Percentiles rank a stretch among this genome's conserved stretches.
These are phyloP conservation scores for Carollia perspicillata DNA, from an alignment of 2,113 vertebrate genomes.

Conservation along the genomic window DNA sequence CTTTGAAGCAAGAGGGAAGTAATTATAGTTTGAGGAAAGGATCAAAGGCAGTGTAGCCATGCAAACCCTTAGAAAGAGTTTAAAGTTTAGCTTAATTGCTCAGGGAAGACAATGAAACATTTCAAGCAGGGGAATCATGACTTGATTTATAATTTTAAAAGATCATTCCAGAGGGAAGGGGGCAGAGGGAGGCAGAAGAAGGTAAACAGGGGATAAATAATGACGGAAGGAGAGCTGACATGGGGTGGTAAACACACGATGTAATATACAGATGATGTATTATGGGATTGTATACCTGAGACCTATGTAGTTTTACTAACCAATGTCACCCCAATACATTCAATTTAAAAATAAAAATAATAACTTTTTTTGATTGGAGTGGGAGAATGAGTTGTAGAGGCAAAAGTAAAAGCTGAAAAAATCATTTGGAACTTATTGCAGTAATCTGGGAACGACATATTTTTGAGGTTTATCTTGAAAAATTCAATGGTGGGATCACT, in stretches of 20 bases:
- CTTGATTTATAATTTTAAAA: not conserved
- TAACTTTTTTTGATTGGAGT: not conserved
- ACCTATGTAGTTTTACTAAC: too few species aligned
- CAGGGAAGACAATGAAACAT: not conserved
- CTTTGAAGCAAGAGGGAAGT: not conserved
- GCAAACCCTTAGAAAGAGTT: not conserved
- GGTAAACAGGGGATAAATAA: too few species aligned
- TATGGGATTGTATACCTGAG: too few species aligned
- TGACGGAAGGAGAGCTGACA: too few species aligned
- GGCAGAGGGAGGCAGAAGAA: too few species aligned
- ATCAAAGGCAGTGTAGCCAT: not conserved
- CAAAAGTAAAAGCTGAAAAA: not conserved
- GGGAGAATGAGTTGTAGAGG: not conserved
- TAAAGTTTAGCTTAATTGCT: not conserved
- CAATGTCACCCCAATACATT: too few species aligned
- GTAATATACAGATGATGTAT: too few species aligned
- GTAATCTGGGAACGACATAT: not conserved
- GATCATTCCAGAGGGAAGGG: not conserved
- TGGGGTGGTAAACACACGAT: too few species aligned
- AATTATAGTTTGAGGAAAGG: not conserved
- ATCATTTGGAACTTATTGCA: not conserved
- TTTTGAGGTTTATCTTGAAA: not conserved
- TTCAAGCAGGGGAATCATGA: not conserved
- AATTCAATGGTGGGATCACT: not conserved
- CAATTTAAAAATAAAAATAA: too few species aligned